Evolutionary conservation across 92 coral and sea anemone species (phyloP), one percentile per base, ranked within the genome.

Genomic region (Zoanthus sociatus): DNA sequence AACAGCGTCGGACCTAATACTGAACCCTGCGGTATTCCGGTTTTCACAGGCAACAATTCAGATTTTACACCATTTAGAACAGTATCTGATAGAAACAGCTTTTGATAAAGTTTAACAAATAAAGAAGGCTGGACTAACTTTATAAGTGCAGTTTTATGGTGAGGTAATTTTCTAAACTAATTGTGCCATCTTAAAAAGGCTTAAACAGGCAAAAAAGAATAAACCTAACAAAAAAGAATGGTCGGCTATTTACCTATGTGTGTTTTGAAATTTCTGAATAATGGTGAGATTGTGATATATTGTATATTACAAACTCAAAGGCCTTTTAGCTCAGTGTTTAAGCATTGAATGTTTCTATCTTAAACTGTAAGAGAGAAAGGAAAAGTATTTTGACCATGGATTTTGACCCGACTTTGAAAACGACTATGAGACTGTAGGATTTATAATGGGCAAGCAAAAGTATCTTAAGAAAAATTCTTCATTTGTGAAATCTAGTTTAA

Each of bases 61-160:
- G n/a, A n/a, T n/a, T n/a, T n/a, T n/a, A n/a, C n/a, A n/a, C n/a
- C n/a, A n/a, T n/a, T n/a, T n/a, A n/a, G n/a, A n/a, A n/a, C n/a
- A n/a, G n/a, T n/a, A 89, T 71, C 72, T 83, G 32, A 73, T 88
- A 87, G 72, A 68, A 81, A 88, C 90, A 45, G 82, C 90, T 16
- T 31, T 78, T 74, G 90, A 88, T 54, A 87, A 88, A 70, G 71
- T 88, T 53, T n/a, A 68, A 9, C 37, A 73, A 14, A 81, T 81
- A 30, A 56, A 79, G 46, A 79, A 82, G 47, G 68, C 60, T 33
- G 45, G 78, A 10, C 87, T 71, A 53, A 88, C 87, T 66, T 71
- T 88, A 47, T 42, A 73, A 61, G 81, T 88, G n/a, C 90, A 87
- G 63, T 87, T 87, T 44, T 87, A 78, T 33, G 90, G 90, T 14